Evolutionary conservation across 2,888 invertebrate genomes (phyloP).

Genomic region (Cephus pulcher): DNA sequence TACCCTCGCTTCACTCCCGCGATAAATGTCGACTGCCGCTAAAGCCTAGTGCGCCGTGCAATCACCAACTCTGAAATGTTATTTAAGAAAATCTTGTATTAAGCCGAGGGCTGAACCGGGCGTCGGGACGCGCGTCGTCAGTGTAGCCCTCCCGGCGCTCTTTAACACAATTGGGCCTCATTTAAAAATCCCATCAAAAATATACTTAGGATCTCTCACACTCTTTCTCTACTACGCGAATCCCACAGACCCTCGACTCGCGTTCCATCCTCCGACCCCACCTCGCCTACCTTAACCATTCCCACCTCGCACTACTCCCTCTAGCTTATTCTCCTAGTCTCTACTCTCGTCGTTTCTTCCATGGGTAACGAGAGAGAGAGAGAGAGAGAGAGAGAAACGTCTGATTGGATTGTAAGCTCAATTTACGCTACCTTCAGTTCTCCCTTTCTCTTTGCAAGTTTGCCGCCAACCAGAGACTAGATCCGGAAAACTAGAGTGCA

Average conservation of each 20-base stretch:
- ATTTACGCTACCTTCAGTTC: conserved; percentile 55
- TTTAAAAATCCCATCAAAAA: conserved; percentile 65
- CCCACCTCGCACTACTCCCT: conserved; percentile 30
- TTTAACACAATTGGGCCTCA: conserved; percentile 65
- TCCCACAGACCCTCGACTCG: background rate
- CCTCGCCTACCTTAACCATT: conserved; percentile 8
- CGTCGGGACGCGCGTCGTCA: background rate
- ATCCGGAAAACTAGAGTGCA: conserved; percentile 15
- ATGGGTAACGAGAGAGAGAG: background rate
- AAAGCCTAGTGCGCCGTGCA: conserved; percentile 1
- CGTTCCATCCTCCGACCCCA: background rate
- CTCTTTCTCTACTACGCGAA: conserved; percentile 11
- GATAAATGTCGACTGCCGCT: background rate
- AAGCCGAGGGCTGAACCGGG: conserved; percentile 34
- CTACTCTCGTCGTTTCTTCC: background rate
- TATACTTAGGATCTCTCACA: conserved; percentile 32
- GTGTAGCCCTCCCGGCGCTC: conserved; percentile 37
- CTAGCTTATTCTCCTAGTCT: conserved; percentile 20
- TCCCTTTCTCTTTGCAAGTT: conserved; percentile 21
- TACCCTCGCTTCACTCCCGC: background rate
- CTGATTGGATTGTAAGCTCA: conserved; percentile 65
- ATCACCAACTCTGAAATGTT: conserved; percentile 44
- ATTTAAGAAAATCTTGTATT: conserved; percentile 57
- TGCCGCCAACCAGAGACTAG: conserved; percentile 24
- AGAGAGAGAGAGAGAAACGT: conserved; percentile 37